phyloP scores from a whole-genome alignment of 37 sponge, comb jelly and placozoan genomes.

The Hormiphora californensis region DNA sequence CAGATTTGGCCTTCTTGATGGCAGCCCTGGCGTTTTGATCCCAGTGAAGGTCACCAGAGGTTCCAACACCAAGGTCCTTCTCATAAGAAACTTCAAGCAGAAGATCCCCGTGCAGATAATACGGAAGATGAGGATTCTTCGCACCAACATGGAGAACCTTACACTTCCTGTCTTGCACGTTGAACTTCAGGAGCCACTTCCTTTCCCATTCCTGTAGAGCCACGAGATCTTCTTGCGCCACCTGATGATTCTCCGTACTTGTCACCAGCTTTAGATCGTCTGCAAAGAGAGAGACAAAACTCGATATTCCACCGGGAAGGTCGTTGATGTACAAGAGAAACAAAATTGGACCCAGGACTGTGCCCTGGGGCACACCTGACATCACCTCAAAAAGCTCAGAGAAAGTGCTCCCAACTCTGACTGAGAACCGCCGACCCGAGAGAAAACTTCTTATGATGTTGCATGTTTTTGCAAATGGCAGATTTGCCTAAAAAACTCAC shows the following conservation, averaged over 20 bases:
- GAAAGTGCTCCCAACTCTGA: no score
- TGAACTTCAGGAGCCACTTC: conserved; percentile 27
- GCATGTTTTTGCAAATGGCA: no score
- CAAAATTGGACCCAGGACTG: conserved; percentile 31
- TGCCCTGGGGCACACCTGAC: conserved; percentile 32
- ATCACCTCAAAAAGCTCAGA: background rate
- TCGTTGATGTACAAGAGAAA: conserved; percentile 45
- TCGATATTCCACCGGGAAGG: background rate
- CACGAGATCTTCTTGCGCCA: background rate
- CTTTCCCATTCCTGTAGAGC: conserved; percentile 15
- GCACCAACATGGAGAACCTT: background rate
- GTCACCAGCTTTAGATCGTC: background rate
- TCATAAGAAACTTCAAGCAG: background rate
- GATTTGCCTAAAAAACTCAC: no score
- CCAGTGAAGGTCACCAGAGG: background rate
- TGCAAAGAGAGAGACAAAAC: conserved; percentile 34
- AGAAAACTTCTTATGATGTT: no score
- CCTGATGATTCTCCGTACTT: background rate
- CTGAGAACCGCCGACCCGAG: no score
- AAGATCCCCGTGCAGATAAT: background rate
- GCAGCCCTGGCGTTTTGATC: background rate
- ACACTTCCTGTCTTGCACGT: conserved; percentile 19
- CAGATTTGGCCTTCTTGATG: conserved; percentile 35
- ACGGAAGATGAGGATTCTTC: background rate
- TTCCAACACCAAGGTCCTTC: background rate